These are phyloP conservation scores for Gambusia affinis DNA, from an alignment of 2,113 vertebrate genomes.

Conservation along the genomic window DNA sequence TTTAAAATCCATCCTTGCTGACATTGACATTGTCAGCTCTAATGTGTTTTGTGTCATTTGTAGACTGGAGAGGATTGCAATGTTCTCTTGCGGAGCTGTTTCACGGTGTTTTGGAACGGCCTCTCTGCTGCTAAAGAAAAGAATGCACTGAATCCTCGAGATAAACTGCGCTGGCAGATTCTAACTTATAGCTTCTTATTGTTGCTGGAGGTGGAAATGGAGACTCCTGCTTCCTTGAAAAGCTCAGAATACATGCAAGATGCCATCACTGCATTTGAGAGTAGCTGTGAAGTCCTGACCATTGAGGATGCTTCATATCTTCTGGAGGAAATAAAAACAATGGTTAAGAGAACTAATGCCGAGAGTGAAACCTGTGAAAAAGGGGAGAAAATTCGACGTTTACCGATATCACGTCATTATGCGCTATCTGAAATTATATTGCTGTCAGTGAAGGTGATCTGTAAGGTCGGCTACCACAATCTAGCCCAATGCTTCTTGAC, in stretches of 20 bases:
- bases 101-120: constrained; percentile 84
- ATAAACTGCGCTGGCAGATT: constrained; percentile 72
- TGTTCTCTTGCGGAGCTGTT: constrained; percentile 79
- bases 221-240: constrained; percentile 58
- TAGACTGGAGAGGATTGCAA: constrained; percentile 76
- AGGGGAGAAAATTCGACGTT: not conserved
- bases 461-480: constrained; percentile 64
- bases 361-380: not conserved
- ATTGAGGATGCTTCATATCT: constrained; percentile 77
- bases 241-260: constrained; percentile 76
- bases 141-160: constrained; percentile 26
- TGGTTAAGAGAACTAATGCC: constrained; percentile 34
- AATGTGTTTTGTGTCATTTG: constrained; percentile 1
- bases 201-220: constrained; percentile 74
- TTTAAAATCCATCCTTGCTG: not conserved
- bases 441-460: constrained; percentile 78
- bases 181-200: constrained; percentile 85
- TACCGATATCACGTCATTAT: constrained; percentile 16
- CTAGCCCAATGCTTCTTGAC: constrained; percentile 61
- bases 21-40: not conserved
- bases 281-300: constrained; percentile 38
- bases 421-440: constrained; percentile 80
- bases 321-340: constrained; percentile 53
- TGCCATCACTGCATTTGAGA: constrained; percentile 74
- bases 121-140: constrained; percentile 43